Percentiles rank a stretch among this genome's conserved stretches.
phyloP scores from a whole-genome alignment of 2,888 invertebrate species.

The Petrophora chlorosata region DNA sequence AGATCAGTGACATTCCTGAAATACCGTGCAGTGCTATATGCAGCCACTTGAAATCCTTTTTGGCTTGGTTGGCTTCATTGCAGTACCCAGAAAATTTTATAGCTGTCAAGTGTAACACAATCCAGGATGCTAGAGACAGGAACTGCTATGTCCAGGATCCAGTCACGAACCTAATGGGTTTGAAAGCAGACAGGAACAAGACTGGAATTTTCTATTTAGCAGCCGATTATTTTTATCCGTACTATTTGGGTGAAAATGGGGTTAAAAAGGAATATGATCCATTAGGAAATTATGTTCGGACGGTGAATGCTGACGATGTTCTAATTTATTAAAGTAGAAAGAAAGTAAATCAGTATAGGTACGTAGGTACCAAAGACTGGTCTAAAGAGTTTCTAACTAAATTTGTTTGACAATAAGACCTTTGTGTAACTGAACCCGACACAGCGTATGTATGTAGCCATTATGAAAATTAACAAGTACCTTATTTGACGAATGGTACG shows the following conservation, averaged over 20 bases:
- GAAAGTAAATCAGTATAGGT: no score
- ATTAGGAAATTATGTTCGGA: no score
- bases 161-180: slow-evolving; percentile 33
- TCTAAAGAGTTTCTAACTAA: no score
- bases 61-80: slow-evolving; percentile 39
- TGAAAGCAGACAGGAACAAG: slow-evolving; percentile 39
- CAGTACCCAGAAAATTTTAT: slow-evolving; percentile 38
- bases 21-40: slow-evolving; percentile 27
- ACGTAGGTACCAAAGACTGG: no score
- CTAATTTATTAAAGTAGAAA: no score
- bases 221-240: not conserved
- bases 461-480: no score
- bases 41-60: slow-evolving; percentile 18
- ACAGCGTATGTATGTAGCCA: no score
- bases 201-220: slow-evolving; percentile 50
- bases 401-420: no score
- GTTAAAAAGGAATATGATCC: not conserved
- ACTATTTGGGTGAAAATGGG: not conserved
- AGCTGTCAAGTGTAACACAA: slow-evolving; percentile 41
- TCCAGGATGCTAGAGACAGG: slow-evolving; percentile 40
- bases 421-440: no score
- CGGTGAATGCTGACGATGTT: no score
- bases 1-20: slow-evolving; percentile 28
- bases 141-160: slow-evolving; percentile 41
- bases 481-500: no score